These are phyloP conservation scores for Homarus americanus DNA, from an alignment of 1,140 invertebrate species.

Conservation along the genomic window DNA sequence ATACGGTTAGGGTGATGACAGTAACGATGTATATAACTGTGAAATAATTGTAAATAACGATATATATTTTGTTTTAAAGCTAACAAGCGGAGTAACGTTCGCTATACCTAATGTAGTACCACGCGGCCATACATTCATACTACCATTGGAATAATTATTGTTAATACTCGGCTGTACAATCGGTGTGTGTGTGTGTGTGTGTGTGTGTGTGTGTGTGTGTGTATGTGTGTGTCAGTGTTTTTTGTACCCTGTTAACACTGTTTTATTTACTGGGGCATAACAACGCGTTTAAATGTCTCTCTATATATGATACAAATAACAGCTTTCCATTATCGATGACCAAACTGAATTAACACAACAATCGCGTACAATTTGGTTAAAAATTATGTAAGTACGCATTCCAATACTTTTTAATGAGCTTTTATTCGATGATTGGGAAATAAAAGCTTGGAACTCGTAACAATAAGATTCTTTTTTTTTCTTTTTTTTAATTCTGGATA, in stretches of 20 bases:
- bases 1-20: too few species aligned
- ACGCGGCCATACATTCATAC: too few species aligned
- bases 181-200: not conserved
- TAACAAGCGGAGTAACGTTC: too few species aligned
- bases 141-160: too few species aligned
- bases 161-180: too few species aligned
- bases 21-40: too few species aligned
- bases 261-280: not conserved
- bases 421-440: not conserved
- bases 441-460: not conserved
- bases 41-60: too few species aligned
- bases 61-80: too few species aligned
- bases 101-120: too few species aligned
- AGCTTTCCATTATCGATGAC: not conserved
- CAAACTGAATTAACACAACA: not conserved
- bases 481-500: not conserved
- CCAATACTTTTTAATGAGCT: not conserved
- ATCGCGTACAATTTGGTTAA: not conserved
- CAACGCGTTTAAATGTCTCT: not conserved
- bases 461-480: not conserved
- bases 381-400: not conserved
- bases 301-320: not conserved
- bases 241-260: not conserved
- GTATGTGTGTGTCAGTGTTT: not conserved
- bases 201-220: constrained; percentile 1